Percentiles rank a stretch among this genome's conserved stretches.
These are phyloP conservation scores for Daktulosphaira vitifoliae DNA, from an alignment of 1,140 invertebrate genomes.

Conservation along the genomic window DNA sequence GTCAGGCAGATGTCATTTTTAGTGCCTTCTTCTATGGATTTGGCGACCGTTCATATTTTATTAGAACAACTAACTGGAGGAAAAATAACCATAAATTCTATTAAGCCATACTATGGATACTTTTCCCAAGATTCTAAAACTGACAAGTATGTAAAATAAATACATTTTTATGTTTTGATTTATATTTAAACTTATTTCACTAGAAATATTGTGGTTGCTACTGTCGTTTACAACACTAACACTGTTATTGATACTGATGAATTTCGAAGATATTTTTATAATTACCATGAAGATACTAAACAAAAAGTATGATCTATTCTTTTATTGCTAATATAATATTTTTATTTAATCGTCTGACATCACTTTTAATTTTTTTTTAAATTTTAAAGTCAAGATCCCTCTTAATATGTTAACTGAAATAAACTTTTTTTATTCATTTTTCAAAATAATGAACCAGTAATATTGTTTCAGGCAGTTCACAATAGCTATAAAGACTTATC, in stretches of 20 bases:
- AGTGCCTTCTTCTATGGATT: constrained; percentile 59
- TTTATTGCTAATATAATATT: too few relatives aligned
- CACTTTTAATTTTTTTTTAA: too few relatives aligned
- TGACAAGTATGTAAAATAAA: constrained; percentile 1
- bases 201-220: constrained; percentile 67
- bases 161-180: neutral
- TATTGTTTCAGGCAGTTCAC: constrained; percentile 35
- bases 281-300: too few relatives aligned
- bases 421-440: too few relatives aligned
- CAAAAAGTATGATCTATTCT: constrained; percentile 41
- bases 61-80: constrained; percentile 66
- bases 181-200: constrained; percentile 38
- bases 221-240: constrained; percentile 58
- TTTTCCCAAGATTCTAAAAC: neutral
- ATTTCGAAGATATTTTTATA: constrained; percentile 52
- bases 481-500: neutral
- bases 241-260: constrained; percentile 58
- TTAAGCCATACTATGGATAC: constrained; percentile 56
- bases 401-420: too few relatives aligned
- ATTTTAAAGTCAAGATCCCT: too few relatives aligned
- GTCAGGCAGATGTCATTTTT: constrained; percentile 67
- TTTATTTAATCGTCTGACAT: too few relatives aligned
- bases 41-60: constrained; percentile 58
- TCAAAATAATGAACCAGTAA: too few relatives aligned
- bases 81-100: constrained; percentile 60